Conservation (phyloP, 2,888 invertebrate genomes). For the Nomada fabriciana region DNA sequence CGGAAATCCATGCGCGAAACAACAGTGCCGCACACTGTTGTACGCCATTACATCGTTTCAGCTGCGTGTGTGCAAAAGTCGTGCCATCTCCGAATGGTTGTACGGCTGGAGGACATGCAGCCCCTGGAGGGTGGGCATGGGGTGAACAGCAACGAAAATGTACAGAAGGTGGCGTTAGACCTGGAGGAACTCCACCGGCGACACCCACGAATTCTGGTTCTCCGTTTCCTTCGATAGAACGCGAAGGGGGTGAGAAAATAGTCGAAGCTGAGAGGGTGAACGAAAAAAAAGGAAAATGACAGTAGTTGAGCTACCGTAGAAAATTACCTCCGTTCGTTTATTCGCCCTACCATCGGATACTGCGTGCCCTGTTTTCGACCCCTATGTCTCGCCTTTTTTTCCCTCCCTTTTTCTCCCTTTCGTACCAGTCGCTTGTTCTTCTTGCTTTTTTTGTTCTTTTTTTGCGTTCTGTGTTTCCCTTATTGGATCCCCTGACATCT, state of each 20-base stretch:
- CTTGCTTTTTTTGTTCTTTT: not conserved
- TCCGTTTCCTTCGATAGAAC: constrained; percentile 4
- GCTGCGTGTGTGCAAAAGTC: constrained; percentile 4
- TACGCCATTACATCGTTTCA: constrained; percentile 60
- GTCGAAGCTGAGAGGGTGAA: constrained; percentile 3
- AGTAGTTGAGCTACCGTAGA: constrained; percentile 66
- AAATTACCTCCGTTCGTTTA: constrained; percentile 70
- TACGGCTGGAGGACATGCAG: constrained; percentile 16
- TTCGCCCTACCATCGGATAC: constrained; percentile 61
- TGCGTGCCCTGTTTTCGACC: constrained; percentile 45
- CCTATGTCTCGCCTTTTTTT: not conserved
- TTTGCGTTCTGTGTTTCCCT: not conserved
- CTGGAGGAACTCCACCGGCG: constrained; percentile 42
- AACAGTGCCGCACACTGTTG: constrained; percentile 49
- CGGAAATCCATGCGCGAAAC: not conserved
- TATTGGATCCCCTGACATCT: constrained; percentile 18
- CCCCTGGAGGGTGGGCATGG: not conserved
- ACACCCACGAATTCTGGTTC: constrained; percentile 39
- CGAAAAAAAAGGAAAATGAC: constrained; percentile 51
- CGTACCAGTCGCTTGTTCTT: constrained; percentile 10
- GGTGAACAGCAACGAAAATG: constrained; percentile 7
- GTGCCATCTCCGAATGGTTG: constrained; percentile 26
- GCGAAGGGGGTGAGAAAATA: not conserved
- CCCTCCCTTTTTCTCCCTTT: not conserved
- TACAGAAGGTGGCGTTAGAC: not conserved